A percentile compares a stretch with the other conserved stretches of the same genome.
phyloP scores from a whole-genome alignment of 2,797 vertebrate genomes.

The Eleutherodactylus coqui region DNA sequence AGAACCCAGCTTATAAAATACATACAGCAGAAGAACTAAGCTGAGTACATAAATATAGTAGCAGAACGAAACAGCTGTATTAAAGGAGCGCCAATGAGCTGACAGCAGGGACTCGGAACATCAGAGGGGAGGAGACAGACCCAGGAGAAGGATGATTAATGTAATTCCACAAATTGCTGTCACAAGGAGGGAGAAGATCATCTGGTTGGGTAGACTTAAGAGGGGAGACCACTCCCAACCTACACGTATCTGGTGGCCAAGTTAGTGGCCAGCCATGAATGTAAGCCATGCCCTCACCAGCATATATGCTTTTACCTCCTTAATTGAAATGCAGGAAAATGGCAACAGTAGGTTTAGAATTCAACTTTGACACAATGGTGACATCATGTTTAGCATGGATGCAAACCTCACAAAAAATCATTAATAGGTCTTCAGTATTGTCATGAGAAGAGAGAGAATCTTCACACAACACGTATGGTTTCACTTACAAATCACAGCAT shows the following conservation, averaged over 20 bases:
- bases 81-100: too few relatives aligned
- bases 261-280: background rate
- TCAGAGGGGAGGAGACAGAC: too few relatives aligned
- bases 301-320: background rate
- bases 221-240: background rate
- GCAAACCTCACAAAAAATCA: background rate
- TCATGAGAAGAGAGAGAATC: background rate
- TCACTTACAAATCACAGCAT: background rate
- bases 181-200: too few relatives aligned
- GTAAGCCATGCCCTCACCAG: background rate
- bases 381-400: conserved; percentile 12
- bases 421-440: background rate
- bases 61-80: too few relatives aligned
- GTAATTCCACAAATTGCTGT: too few relatives aligned
- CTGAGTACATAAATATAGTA: too few relatives aligned
- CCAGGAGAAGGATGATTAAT: too few relatives aligned
- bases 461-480: background rate
- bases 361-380: background rate
- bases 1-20: too few relatives aligned
- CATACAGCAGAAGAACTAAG: too few relatives aligned
- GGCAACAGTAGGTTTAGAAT: background rate
- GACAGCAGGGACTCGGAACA: too few relatives aligned
- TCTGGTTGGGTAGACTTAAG: too few relatives aligned
- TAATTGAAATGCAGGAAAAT: background rate
- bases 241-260: too few relatives aligned